These are phyloP conservation scores for Aporrectodea caliginosa DNA, from an alignment of 1,140 invertebrate genomes.

Conservation along the genomic window DNA sequence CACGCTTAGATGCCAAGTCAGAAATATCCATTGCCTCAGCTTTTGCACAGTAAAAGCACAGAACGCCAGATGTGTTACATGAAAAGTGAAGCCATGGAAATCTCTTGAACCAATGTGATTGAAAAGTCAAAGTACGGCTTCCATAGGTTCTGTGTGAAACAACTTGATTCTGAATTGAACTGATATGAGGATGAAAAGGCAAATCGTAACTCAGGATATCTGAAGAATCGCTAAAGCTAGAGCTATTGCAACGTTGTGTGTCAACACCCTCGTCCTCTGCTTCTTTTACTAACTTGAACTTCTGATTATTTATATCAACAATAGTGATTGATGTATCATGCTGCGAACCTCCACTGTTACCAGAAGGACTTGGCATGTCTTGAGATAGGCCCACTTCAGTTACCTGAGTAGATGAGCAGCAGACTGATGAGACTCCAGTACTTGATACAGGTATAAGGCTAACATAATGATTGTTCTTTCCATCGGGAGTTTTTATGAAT, in stretches of 20 bases:
- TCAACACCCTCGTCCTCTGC: no score
- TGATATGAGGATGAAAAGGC: background rate
- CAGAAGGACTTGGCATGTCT: background rate
- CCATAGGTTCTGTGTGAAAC: background rate
- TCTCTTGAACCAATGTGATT: background rate
- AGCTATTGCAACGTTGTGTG: no score
- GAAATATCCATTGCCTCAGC: background rate
- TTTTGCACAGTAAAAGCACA: background rate
- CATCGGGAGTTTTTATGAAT: background rate
- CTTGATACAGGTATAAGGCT: background rate
- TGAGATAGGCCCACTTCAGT: background rate
- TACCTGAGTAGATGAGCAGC: no score
- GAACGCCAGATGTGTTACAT: background rate
- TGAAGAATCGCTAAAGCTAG: background rate
- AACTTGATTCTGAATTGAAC: background rate
- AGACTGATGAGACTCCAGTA: background rate
- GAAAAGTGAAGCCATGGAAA: background rate
- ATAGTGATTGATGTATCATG: background rate
- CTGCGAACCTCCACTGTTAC: background rate
- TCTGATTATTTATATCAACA: background rate
- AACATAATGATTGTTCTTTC: background rate
- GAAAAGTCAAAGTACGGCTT: background rate
- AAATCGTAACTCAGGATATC: background rate
- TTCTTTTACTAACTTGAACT: background rate
- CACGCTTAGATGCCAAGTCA: background rate